Base-by-base conservation (phyloP, 2,797 vertebrate species). In the Tragelaphus oryx region DNA sequence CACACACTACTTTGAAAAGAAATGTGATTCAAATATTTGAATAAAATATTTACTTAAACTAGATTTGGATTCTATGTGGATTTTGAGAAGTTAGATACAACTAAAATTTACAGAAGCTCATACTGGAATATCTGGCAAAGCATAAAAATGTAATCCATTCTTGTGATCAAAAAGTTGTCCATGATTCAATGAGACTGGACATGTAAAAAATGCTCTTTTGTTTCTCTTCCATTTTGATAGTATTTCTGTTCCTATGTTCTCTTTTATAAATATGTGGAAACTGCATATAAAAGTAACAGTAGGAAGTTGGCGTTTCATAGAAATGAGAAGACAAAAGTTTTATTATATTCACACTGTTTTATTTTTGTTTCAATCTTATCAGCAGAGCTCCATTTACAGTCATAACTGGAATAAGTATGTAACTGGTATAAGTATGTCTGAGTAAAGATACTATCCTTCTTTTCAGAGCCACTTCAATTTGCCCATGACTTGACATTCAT, bases 151-250 rank as follows among this genome's bases (percentile, higher is more conserved):
- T 83, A 97, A 96, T 28, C 30, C 54, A 94, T 50, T 78, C 46
- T 65, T 87, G 8, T 41, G 91, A 94, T 60, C 89, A 80, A 97
- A 88, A 96, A 86, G 14, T 76, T 97, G 1, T 18, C 3, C 7
- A 90, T 57, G 50, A 65, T 96, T 96, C 93, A 95, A 89, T 86
- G 13, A 89, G 60, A 97, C 78, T 96, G 37, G 55, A 97, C 37
- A 48, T 90, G 83, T 93, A 95, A 97, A 87, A 22, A 28, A 18
- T 79, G 22, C 44, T 97, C 16, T 89, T 57, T 87, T 78, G 50
- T 48, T 84, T 16, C 0, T 95, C 57, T 78, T 83, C 78, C 41
- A 89, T 5, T 80, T 98, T 81, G 93, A 97, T 79, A 87, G 68
- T 48, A 75, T 76, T 96, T 93, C 24, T 92, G 6, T 20, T 3